Percentiles rank a stretch among this genome's conserved stretches.
phyloP scores from a whole-genome alignment of 2,113 vertebrate genomes.

The Pollimyrus isidori region DNA sequence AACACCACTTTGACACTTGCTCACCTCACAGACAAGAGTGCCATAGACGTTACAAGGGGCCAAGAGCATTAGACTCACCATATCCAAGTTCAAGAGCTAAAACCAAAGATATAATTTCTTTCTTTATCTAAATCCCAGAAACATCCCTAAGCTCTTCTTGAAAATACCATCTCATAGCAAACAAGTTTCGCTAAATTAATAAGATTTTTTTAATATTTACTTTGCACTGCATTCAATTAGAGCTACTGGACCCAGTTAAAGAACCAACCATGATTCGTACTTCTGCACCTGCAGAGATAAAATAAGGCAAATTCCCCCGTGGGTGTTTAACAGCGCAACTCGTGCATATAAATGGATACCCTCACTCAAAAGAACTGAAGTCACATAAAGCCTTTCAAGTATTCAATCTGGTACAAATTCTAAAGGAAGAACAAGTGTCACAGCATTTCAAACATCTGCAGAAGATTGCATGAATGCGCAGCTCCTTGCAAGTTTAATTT shows the following conservation, averaged over 20 bases:
- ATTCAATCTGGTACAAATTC: neutral
- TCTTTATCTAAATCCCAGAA: neutral
- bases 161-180: neutral
- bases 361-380: neutral
- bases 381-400: neutral
- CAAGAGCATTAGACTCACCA: neutral
- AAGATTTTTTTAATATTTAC: neutral
- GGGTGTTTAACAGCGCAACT: neutral
- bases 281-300: conserved; percentile 3
- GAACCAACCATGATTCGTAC: neutral
- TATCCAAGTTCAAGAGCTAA: neutral
- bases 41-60: neutral
- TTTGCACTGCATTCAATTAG: neutral
- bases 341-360: neutral
- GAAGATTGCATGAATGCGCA: neutral
- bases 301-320: neutral
- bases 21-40: neutral
- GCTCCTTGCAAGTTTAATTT: neutral
- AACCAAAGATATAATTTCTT: neutral
- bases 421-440: neutral
- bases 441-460: neutral
- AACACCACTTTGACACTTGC: neutral
- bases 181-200: neutral
- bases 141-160: neutral
- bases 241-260: neutral